These are phyloP conservation scores for Metacarcinus magister DNA, from an alignment of 2,888 invertebrate genomes.

Conservation along the genomic window DNA sequence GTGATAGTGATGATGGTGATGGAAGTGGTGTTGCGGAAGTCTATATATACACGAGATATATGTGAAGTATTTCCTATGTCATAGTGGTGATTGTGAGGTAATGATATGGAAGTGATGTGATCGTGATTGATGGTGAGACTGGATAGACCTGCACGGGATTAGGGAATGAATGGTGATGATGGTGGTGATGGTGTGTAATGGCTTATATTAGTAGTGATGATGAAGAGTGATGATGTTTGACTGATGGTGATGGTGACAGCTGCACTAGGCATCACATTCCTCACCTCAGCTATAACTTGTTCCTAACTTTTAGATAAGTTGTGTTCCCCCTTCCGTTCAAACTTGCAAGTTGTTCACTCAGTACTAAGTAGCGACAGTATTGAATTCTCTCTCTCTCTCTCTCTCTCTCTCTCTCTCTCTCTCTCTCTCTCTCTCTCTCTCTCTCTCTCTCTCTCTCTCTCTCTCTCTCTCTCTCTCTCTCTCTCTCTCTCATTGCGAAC, in stretches of 20 bases:
- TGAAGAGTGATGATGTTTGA: background rate
- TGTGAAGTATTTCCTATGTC: background rate
- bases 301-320: slow-evolving; percentile 10
- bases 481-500: background rate
- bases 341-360: background rate
- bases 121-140: background rate
- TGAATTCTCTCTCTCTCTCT: slow-evolving; percentile 2
- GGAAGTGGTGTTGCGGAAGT: background rate
- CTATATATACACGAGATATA: background rate
- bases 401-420: slow-evolving; percentile 21
- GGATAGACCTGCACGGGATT: background rate
- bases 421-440: slow-evolving; percentile 22
- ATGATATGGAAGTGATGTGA: background rate
- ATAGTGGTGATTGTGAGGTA: background rate
- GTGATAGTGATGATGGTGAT: background rate
- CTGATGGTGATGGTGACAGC: background rate
- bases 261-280: background rate
- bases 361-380: background rate
- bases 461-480: slow-evolving; percentile 26
- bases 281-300: background rate
- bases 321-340: background rate
- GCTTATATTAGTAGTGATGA: background rate
- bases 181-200: background rate
- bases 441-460: slow-evolving; percentile 26
- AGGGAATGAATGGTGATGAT: background rate